Conservation (phyloP, 92 coral and sea anemone genomes). For the Desmophyllum pertusum region DNA sequence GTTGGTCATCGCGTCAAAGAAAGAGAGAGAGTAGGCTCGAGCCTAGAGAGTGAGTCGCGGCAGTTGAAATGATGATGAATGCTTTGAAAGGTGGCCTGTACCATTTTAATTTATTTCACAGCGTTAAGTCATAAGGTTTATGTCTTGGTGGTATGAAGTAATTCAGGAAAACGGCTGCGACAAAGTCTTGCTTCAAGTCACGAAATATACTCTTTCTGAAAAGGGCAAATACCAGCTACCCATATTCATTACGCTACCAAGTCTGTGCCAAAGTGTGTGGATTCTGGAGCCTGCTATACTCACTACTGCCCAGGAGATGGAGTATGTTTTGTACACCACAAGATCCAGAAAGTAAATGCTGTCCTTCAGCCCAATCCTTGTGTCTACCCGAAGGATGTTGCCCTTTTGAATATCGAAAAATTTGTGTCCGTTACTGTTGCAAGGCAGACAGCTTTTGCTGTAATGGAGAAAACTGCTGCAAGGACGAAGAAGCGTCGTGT, state of each 20-base stretch:
- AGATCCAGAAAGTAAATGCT: slow-evolving; percentile 9
- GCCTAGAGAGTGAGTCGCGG: too few relatives aligned
- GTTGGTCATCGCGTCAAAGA: too few relatives aligned
- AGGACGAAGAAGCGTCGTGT: neutral
- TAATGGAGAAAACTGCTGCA: neutral
- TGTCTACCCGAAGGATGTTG: slow-evolving; percentile 26
- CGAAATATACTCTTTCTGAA: neutral
- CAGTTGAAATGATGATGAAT: too few relatives aligned
- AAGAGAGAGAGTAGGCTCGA: too few relatives aligned
- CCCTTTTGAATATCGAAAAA: slow-evolving; percentile 20
- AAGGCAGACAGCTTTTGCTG: neutral
- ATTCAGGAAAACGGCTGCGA: neutral
- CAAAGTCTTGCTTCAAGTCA: neutral
- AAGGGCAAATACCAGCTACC: neutral
- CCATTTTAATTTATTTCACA: too few relatives aligned
- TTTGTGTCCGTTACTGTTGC: slow-evolving; percentile 30
- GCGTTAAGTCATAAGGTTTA: too few relatives aligned
- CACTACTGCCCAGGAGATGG: slow-evolving; percentile 8
- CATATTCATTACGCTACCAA: neutral
- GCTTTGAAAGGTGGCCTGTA: too few relatives aligned
- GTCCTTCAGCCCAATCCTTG: slow-evolving; percentile 24
- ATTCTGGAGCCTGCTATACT: too few relatives aligned
- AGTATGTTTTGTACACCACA: slow-evolving; percentile 22
- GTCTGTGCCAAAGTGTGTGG: neutral
- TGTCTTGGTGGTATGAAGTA: neutral